Conservation (phyloP, 2,797 vertebrate species). For the Poecile montanus region DNA sequence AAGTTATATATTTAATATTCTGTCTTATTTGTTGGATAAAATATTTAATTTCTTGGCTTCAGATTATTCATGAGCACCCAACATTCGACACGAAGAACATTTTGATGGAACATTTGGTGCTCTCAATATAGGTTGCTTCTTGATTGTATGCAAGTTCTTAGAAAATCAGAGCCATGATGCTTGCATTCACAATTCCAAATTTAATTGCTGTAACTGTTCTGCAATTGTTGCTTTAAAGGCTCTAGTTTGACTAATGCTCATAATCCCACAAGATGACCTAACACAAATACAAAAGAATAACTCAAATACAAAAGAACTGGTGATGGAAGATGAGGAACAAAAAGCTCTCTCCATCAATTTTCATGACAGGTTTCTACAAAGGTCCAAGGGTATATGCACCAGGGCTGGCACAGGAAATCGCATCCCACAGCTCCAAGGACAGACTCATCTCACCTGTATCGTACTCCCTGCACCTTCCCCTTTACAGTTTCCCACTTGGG, state of each 20-base stretch:
- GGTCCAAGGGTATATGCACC: neutral
- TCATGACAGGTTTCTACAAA: neutral
- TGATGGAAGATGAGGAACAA: neutral
- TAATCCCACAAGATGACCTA: neutral
- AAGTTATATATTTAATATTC: neutral
- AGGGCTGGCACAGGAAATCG: neutral
- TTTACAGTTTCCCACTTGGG: neutral
- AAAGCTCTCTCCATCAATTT: neutral
- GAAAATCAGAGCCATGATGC: neutral
- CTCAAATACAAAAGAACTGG: neutral
- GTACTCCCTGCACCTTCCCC: rapidly evolving
- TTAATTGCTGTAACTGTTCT: neutral
- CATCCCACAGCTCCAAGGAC: neutral
- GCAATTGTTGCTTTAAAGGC: neutral
- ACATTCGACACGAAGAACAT: neutral
- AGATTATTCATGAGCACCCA: neutral
- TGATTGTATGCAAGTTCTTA: neutral
- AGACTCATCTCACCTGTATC: neutral
- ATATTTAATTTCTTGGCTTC: neutral
- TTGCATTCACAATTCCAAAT: neutral
- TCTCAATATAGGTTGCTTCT: neutral
- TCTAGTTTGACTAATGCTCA: neutral
- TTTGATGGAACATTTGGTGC: neutral
- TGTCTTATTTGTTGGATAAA: neutral
- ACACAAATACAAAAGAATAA: neutral